Evolutionary conservation across 2,888 invertebrate species (phyloP), one percentile per base, ranked within the genome.

Genomic region (Ferdinandea cuprea): DNA sequence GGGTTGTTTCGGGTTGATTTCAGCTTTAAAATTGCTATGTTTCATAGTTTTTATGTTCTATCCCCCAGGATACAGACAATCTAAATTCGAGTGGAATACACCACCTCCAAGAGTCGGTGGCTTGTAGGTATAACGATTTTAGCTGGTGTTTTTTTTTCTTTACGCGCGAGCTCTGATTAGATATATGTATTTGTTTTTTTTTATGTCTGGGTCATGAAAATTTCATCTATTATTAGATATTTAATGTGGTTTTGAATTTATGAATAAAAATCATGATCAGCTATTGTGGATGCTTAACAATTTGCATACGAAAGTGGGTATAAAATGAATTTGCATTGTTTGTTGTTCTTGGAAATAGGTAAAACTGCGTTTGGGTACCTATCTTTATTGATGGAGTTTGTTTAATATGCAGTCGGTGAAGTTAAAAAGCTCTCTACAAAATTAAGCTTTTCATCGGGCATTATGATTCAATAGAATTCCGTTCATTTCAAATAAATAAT

Each of bases 1-100:
- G 58, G 58, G 44, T 35, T 54, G 37, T 50, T 65, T 74, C 69
- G 65, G 76, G 76, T 76, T 81, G 77, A 76, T 71, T 81, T 76
- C 77, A 66, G 25, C 61, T 63, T 77, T 61, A 56, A 59, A 77
- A 81, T 81, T 72, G 77, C 72, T 9, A 59, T 68, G 71, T 66
- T 56, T 48, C 61, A 37, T 58, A 37, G 40, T 72, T 61, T 48
- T 69, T 35, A n/a, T 37, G 52, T 40, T 6, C 46, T 48, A n/a
- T 42, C 54, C 71, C 66, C 30, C 37, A 42, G 66, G 78, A 48
- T 56, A 61, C 48, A 83, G 78, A 83, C 83, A 81, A 37, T 28
- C 59, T 52, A 54, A 61, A 81, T 71, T 71, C 58, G 30, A 7
- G 48, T 61, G 37, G 63, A 54, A 50, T n/a, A 52, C 15, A 25